Percentiles rank a stretch among this genome's conserved stretches.
Evolutionary conservation across 2,888 invertebrate genomes (phyloP).

Genomic region (Achlya flavicornis): DNA sequence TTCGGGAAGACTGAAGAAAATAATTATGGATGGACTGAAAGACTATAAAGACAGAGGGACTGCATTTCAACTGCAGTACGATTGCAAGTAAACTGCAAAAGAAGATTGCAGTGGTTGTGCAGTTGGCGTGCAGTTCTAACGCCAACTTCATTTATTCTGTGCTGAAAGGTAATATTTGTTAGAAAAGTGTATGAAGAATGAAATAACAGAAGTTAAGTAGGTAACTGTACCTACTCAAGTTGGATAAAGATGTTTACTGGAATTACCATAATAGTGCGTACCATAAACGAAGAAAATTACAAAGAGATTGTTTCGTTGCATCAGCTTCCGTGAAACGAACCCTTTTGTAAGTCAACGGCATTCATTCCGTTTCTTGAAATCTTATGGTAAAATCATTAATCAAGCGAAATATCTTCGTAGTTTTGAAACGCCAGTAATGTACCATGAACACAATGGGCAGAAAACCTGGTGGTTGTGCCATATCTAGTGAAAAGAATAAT

Average conservation of each 20-base stretch:
- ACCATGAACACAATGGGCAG: constrained; percentile 71
- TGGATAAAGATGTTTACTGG: neutral
- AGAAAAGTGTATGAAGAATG: too few relatives aligned
- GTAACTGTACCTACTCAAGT: too few relatives aligned
- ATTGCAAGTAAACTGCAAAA: too few relatives aligned
- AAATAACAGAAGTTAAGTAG: too few relatives aligned
- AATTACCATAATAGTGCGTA: constrained; percentile 15
- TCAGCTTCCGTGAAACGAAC: constrained; percentile 26
- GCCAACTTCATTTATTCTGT: too few relatives aligned
- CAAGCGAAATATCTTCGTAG: constrained; percentile 61
- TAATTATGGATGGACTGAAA: too few relatives aligned
- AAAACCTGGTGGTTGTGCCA: constrained; percentile 38
- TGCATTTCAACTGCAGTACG: too few relatives aligned
- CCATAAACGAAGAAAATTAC: constrained; percentile 20
- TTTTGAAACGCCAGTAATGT: constrained; percentile 62
- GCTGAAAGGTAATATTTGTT: too few relatives aligned
- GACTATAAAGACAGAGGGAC: too few relatives aligned
- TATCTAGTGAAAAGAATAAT: constrained; percentile 50
- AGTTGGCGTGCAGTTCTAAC: too few relatives aligned
- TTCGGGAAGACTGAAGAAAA: too few relatives aligned
- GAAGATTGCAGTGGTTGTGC: too few relatives aligned
- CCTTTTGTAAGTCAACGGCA: constrained; percentile 42
- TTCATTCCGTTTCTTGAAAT: constrained; percentile 60
- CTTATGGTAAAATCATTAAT: constrained; percentile 79
- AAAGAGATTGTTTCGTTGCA: constrained; percentile 27